Base-by-base conservation (phyloP, 2,113 vertebrate species). In the Pristiophorus japonicus region DNA sequence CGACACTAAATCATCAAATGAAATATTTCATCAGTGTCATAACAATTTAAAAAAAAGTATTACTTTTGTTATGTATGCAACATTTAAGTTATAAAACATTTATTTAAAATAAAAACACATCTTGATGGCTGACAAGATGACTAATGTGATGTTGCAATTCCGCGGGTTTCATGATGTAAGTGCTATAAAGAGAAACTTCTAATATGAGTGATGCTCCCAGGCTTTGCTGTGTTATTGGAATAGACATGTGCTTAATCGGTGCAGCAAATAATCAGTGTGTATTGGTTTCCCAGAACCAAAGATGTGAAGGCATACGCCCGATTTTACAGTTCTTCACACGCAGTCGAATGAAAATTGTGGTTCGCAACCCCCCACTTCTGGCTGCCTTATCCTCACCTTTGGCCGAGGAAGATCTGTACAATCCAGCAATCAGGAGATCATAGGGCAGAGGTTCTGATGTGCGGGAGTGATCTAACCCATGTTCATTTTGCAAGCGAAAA, bases 81-180 rank as follows among this genome's bases (percentile, higher is more conserved):
- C 34, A 63, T n/a, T 92, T 63, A 20, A 62, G 88, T 18, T 92
- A 92, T 34, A 92, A 38, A n/a, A 63, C 30, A 45, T 92, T 92
- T 63, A 63, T 63, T 63, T 92, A 92, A 92, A 92, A 92, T 92
- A 92, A 59, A 92, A 59, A 63, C 88, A 92, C 88, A 92, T 92
- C 59, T 38, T 59, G 87, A 94, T 42, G 65, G 92, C 65, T 94
- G 65, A 45, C 65, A 45, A 16, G 92, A 45, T 94, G 93, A 94
- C 66, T 94, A 94, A 94, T 30, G 38, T 47, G 42, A 70, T 94
- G 92, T 94, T 67, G 93, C 93, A 94, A 94, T 51, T 2, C 22
- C 45, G 22, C 45, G 93, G 38, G 65, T 94, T 94, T 94, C 66
- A 18, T 94, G 93, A 94, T 73, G 93, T 94, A 94, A 47, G 65